Percentiles rank a stretch among this genome's conserved stretches.
These are phyloP conservation scores for Sicus ferrugineus DNA, from an alignment of 2,888 invertebrate genomes.

Conservation along the genomic window DNA sequence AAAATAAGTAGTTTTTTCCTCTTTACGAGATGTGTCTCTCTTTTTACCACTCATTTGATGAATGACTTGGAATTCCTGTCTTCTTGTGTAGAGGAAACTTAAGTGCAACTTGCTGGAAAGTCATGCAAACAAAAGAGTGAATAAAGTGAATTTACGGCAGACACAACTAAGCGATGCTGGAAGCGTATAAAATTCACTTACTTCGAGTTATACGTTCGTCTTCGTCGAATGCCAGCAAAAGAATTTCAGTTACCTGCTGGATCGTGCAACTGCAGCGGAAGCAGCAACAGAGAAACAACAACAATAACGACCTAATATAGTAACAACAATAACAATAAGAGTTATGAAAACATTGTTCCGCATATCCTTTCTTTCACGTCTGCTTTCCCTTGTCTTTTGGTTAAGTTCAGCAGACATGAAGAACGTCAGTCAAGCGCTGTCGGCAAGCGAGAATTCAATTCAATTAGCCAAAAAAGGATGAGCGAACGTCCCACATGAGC, in stretches of 20 bases:
- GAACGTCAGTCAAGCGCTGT: slow-evolving; percentile 10
- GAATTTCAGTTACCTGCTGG: slow-evolving; percentile 19
- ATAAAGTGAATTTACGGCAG: not conserved
- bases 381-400: too few species aligned
- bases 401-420: slow-evolving; percentile 15
- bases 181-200: not conserved
- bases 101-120: too few species aligned
- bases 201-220: not conserved
- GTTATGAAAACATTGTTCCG: slow-evolving; percentile 15
- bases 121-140: too few species aligned
- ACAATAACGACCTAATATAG: slow-evolving; percentile 2
- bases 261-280: not conserved
- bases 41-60: too few species aligned
- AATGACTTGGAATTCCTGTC: too few species aligned
- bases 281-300: not conserved
- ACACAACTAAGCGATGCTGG: too few species aligned
- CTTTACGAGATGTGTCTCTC: too few species aligned
- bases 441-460: slow-evolving; percentile 27
- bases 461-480: slow-evolving; percentile 25
- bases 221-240: slow-evolving; percentile 14
- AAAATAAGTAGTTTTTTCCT: too few species aligned
- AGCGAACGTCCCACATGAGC: slow-evolving; percentile 1
- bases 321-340: slow-evolving; percentile 18
- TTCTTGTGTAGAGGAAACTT: too few species aligned
- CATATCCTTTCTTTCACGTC: too few species aligned